Evolutionary conservation across 2,113 vertebrate species (phyloP).

Genomic region (Conger conger): DNA sequence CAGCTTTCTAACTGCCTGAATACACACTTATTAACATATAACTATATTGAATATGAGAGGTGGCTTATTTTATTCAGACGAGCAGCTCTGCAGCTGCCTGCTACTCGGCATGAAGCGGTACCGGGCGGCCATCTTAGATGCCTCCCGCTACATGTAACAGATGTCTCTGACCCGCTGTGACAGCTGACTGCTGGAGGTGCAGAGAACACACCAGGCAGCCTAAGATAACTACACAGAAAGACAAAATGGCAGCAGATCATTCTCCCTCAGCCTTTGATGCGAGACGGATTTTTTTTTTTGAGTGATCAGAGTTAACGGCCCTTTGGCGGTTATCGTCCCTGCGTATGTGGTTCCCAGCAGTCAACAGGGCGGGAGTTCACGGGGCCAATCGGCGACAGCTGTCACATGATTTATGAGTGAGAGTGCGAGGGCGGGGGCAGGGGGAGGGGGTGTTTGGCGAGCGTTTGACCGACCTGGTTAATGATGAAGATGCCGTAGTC

Average conservation of each 20-base stretch:
- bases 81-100: too few relatives aligned
- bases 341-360: neutral
- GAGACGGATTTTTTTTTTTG: neutral
- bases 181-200: neutral
- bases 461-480: slow-evolving; percentile 82
- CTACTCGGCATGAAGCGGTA: too few relatives aligned
- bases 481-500: slow-evolving; percentile 95
- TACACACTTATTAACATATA: too few relatives aligned
- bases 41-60: too few relatives aligned
- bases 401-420: neutral
- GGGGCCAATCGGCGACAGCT: neutral
- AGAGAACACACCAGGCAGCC: neutral
- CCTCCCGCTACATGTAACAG: neutral
- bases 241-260: neutral
- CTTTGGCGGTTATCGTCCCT: neutral
- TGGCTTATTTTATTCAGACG: too few relatives aligned
- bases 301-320: neutral
- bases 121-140: too few relatives aligned
- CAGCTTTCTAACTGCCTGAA: too few relatives aligned
- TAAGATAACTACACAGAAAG: neutral
- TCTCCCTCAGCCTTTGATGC: neutral
- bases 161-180: neutral
- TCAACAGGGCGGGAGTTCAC: neutral
- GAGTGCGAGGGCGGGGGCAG: too few relatives aligned
- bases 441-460: neutral